A percentile compares a stretch with the other conserved stretches of the same genome.
Conservation (phyloP, 2,113 vertebrate species). For the Ptyas mucosa region DNA sequence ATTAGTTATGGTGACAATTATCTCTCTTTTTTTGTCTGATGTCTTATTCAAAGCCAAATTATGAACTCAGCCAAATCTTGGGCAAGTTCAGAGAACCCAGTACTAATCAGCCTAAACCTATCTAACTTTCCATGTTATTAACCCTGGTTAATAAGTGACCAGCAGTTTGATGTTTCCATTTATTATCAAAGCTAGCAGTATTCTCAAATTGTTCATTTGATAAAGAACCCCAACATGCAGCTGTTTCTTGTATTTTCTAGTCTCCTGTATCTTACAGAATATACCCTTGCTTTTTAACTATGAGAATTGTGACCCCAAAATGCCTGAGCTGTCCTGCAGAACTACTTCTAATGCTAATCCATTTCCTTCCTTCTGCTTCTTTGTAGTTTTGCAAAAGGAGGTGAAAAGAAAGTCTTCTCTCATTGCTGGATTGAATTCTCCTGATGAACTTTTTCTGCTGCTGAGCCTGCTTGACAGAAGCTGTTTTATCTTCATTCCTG, state of each 20-base stretch:
- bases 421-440: slow-evolving; percentile 21
- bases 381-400: slow-evolving; percentile 45
- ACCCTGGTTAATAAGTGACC: not conserved
- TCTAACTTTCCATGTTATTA: not conserved
- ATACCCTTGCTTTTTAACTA: slow-evolving; percentile 22
- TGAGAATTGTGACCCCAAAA: slow-evolving; percentile 46
- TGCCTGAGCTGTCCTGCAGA: slow-evolving; percentile 50
- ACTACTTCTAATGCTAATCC: slow-evolving; percentile 51
- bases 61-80: not conserved
- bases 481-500: not conserved
- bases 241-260: not conserved
- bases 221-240: not conserved
- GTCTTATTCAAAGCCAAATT: not conserved
- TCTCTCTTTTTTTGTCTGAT: not conserved
- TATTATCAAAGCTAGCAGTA: not conserved
- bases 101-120: not conserved
- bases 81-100: not conserved
- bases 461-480: not conserved
- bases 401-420: slow-evolving; percentile 52
- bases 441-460: slow-evolving; percentile 7
- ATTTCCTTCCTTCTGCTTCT: slow-evolving; percentile 43
- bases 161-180: not conserved
- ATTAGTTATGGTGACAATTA: not conserved
- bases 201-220: not conserved
- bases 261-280: not conserved